Conservation (phyloP, 2,113 vertebrate genomes). For the Callocephalon fimbriatum region DNA sequence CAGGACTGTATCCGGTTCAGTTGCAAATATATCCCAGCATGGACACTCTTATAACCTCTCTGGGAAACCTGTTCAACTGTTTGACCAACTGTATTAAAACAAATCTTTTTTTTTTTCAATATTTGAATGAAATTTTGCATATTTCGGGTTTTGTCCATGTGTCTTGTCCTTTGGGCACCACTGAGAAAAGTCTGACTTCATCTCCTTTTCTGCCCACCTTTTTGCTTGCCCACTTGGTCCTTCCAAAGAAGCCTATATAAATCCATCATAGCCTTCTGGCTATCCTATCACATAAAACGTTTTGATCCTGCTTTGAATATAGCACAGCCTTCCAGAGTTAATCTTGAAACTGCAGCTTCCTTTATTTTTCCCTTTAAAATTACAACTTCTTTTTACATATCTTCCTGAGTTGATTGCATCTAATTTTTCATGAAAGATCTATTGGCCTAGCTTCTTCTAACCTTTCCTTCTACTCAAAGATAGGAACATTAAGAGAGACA, state of each 20-base stretch:
- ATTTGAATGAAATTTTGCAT: background rate
- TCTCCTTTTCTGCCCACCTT: background rate
- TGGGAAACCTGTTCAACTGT: background rate
- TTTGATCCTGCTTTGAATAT: background rate
- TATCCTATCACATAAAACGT: background rate
- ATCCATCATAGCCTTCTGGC: background rate
- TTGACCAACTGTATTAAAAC: background rate
- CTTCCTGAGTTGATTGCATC: background rate
- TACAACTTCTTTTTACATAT: background rate
- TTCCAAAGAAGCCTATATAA: background rate
- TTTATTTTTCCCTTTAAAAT: background rate
- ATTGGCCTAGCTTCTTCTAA: background rate
- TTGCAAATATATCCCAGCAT: background rate
- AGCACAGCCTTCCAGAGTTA: background rate
- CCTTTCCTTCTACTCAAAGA: background rate
- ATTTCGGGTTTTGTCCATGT: background rate
- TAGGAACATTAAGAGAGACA: background rate
- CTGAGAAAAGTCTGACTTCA: background rate
- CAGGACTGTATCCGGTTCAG: too few relatives aligned
- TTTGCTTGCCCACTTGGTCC: background rate
- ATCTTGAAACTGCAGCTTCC: background rate
- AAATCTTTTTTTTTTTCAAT: background rate
- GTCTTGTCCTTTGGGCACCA: background rate
- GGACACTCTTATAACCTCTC: background rate
- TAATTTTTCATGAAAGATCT: background rate